Percentiles rank a stretch among this genome's conserved stretches.
phyloP scores from a whole-genome alignment of 2,797 vertebrate species.

The Scarus forsteni region DNA sequence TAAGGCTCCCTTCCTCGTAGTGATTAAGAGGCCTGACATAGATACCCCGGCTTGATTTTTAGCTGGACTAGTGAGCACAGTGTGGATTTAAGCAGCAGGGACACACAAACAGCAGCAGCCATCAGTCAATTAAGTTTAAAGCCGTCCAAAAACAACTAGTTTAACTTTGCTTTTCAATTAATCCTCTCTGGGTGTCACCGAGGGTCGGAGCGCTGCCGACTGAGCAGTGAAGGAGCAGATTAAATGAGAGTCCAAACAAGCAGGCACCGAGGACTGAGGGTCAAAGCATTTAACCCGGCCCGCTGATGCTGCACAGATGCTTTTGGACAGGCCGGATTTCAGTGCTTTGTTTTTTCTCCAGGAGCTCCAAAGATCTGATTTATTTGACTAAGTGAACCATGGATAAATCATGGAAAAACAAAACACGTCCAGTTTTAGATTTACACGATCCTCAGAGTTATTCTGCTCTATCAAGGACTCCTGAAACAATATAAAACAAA shows the following conservation, averaged over 20 bases:
- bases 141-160: conserved; percentile 75
- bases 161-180: conserved; percentile 78
- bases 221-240: conserved; percentile 76
- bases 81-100: conserved; percentile 65
- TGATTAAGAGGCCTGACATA: conserved; percentile 75
- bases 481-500: conserved; percentile 30
- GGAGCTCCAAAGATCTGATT: conserved; percentile 52
- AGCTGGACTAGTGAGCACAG: conserved; percentile 43
- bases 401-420: conserved; percentile 37
- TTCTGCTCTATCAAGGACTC: conserved; percentile 22
- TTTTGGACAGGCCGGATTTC: conserved; percentile 54
- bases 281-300: conserved; percentile 51
- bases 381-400: conserved; percentile 36
- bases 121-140: conserved; percentile 81
- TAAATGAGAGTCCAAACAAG: conserved; percentile 63
- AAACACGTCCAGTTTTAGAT: conserved; percentile 49
- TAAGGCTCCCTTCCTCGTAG: conserved; percentile 55
- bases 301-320: conserved; percentile 66
- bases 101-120: conserved; percentile 70
- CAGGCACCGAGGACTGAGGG: conserved; percentile 20
- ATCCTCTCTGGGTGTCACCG: conserved; percentile 70
- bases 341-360: conserved; percentile 65
- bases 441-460: conserved; percentile 35
- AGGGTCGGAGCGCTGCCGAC: conserved; percentile 63
- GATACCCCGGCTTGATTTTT: conserved; percentile 67